Evolutionary conservation across 2,888 invertebrate species (phyloP).

Genomic region (Erpobdella octoculata): DNA sequence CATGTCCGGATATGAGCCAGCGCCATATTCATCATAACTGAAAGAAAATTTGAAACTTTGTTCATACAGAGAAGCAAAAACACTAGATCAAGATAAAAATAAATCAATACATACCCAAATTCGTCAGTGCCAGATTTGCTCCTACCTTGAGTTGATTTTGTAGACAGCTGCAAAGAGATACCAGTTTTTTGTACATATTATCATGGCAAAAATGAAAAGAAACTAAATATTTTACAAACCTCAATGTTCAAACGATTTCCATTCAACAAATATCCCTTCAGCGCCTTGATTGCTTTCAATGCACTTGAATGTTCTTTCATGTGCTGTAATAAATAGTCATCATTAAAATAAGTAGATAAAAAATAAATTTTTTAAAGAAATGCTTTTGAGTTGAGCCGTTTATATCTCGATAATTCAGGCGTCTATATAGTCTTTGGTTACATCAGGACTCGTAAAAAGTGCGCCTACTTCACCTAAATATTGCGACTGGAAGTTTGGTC

Average conservation of each 20-base stretch:
- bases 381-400: too few relatives aligned
- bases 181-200: too few relatives aligned
- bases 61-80: too few relatives aligned
- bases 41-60: background rate
- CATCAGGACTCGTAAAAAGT: too few relatives aligned
- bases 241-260: constrained; percentile 29
- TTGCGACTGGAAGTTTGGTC: too few relatives aligned
- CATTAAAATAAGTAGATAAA: background rate
- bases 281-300: constrained; percentile 24
- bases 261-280: constrained; percentile 27
- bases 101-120: background rate
- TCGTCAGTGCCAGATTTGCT: constrained; percentile 15
- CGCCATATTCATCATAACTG: background rate
- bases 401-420: too few relatives aligned
- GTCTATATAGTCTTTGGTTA: too few relatives aligned
- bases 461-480: too few relatives aligned
- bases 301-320: constrained; percentile 26
- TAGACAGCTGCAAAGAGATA: constrained; percentile 25
- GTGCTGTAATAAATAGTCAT: constrained; percentile 17
- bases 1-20: background rate
- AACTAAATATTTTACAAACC: constrained; percentile 16
- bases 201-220: too few relatives aligned
- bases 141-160: constrained; percentile 26
- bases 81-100: background rate
- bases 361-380: too few relatives aligned